Evolutionary conservation across 2,113 vertebrate genomes (phyloP).

Genomic region (Typhlomys cinereus): DNA sequence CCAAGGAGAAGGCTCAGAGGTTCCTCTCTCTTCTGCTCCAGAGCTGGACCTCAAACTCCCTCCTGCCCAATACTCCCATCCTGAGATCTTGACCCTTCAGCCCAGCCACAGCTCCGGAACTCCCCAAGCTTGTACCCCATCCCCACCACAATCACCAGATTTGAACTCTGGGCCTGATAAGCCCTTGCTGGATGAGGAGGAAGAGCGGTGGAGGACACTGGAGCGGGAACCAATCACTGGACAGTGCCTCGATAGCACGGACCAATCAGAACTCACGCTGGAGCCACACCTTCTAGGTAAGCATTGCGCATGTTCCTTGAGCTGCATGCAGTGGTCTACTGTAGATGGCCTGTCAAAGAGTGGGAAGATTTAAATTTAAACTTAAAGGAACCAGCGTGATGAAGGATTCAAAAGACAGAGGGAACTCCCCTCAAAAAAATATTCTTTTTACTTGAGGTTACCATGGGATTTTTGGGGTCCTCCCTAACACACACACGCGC

Average conservation of each 20-base stretch:
- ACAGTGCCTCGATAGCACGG: slow-evolving; percentile 42
- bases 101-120: background rate
- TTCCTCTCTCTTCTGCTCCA: slow-evolving; percentile 42
- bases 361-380: background rate
- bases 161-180: slow-evolving; percentile 55
- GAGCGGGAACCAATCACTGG: slow-evolving; percentile 51
- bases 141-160: slow-evolving; percentile 19
- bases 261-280: slow-evolving; percentile 62
- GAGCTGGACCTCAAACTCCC: slow-evolving; percentile 28
- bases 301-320: accelerated
- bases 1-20: background rate
- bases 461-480: no score
- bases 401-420: background rate
- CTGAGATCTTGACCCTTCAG: slow-evolving; percentile 25
- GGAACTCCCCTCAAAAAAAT: background rate
- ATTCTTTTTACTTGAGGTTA: background rate
- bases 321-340: background rate
- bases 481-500: no score
- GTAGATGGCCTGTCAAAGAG: no score
- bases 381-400: background rate
- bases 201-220: background rate
- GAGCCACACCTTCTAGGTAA: slow-evolving; percentile 69
- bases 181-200: background rate
- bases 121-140: slow-evolving; percentile 26
- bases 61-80: background rate